Evolutionary conservation across 2,888 invertebrate species (phyloP), one percentile per base, ranked within the genome.

Genomic region (Lottia scabra): DNA sequence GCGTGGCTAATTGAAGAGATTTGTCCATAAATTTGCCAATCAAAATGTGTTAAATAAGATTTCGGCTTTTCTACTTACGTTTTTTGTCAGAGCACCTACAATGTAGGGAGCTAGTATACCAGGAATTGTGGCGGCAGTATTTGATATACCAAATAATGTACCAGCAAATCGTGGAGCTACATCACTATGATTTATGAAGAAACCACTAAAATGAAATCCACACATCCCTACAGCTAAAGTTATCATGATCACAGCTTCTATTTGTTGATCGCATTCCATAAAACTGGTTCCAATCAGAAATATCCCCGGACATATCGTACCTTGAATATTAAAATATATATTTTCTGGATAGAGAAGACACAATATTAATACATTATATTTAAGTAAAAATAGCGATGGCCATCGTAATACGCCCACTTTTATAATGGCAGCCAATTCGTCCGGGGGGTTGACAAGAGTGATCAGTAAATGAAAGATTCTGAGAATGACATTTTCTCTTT

Each of bases 121-220:
- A 0, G 85, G 81, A 16, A 84, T 68, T 67, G 83, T 85, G 26
- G 84, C 84, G 13, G 81, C 78, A 4, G 80, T 83, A 73, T 84
- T 85, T 12, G 82, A 81, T 63, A 85, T 80, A 0, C 84, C 84
- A 68, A 83, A 84, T 48, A 85, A 75, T 19, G 84, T 85, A 19
- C 85, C 86, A 0, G 87, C 86, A 74, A 81, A 86, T 13, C 75
- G 71, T 1, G 86, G 85, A 1, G 85, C 86, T 62, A 87, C 83
- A 71, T 87, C 87, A 12, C 84, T 83, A 64, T 85, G 84, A 73
- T 87, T 87, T 68, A 85, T 83, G 70, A 85, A 78, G 72, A 81
- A 83, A 13, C 84, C 83, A 45, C 82, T 80, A 74, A 84, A 85
- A 67, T 84, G 84, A 69, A 86, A 82, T 0, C 85, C 86, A 75